Evolutionary conservation across 2,888 invertebrate species (phyloP).

Genomic region (Meta bourneti): DNA sequence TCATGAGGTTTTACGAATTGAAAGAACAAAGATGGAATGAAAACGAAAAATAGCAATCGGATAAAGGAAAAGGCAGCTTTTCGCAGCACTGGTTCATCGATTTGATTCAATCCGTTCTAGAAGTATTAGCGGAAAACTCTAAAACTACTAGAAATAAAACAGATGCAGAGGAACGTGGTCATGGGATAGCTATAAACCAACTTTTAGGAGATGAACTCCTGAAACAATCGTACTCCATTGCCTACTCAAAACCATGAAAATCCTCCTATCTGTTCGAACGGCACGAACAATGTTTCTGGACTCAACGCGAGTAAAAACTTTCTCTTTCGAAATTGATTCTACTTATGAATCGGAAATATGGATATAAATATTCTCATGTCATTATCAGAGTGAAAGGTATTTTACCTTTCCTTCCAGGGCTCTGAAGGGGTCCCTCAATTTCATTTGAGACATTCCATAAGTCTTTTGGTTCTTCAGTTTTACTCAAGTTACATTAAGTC

Average conservation of each 20-base stretch:
- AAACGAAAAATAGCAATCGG: constrained; percentile 5
- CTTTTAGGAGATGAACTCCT: constrained; percentile 69
- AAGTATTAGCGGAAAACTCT: constrained; percentile 29
- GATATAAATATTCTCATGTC: constrained; percentile 22
- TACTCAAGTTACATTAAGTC: too few species aligned
- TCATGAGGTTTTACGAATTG: constrained; percentile 23
- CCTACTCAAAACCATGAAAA: constrained; percentile 69
- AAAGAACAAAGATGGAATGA: constrained; percentile 30
- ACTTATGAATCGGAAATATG: constrained; percentile 52
- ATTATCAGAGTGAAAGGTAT: not conserved
- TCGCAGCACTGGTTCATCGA: constrained; percentile 48
- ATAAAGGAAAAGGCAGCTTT: constrained; percentile 34
- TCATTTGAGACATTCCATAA: too few species aligned
- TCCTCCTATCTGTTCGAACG: constrained; percentile 26
- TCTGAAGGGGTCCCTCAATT: not conserved
- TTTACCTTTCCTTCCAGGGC: not conserved
- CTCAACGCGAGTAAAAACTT: constrained; percentile 22
- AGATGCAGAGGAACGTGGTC: constrained; percentile 53
- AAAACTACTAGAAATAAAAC: constrained; percentile 51
- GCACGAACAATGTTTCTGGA: constrained; percentile 27
- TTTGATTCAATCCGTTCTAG: constrained; percentile 60
- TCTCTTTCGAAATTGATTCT: constrained; percentile 51
- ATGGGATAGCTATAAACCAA: constrained; percentile 58
- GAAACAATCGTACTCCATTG: constrained; percentile 60
- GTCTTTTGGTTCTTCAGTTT: too few species aligned